phyloP scores from a whole-genome alignment of 1,140 invertebrate genomes.

The Euglossa dilemma region DNA sequence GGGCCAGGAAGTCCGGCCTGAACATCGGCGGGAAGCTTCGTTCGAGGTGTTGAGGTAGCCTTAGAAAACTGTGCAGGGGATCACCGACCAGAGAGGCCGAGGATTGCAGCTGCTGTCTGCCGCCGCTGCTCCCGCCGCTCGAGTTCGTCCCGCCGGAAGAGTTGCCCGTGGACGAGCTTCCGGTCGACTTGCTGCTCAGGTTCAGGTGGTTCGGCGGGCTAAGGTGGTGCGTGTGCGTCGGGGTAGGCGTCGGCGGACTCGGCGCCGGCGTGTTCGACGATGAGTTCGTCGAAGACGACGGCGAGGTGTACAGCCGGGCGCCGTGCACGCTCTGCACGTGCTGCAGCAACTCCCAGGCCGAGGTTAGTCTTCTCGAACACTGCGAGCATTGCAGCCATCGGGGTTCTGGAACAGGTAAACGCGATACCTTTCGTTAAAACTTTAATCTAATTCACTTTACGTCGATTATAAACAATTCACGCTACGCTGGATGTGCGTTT shows the following conservation, averaged over 20 bases:
- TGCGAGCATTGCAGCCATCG: constrained; percentile 96
- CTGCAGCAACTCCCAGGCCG: constrained; percentile 96
- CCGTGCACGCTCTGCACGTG: constrained; percentile 97
- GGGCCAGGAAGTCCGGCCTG: constrained; percentile 80
- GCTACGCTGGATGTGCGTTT: too few species aligned
- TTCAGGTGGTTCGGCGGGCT: constrained; percentile 81
- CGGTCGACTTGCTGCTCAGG: constrained; percentile 79
- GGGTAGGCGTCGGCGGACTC: constrained; percentile 79
- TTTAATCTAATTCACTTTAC: neutral
- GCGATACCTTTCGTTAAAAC: neutral
- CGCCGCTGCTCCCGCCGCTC: constrained; percentile 76
- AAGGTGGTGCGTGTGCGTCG: constrained; percentile 77
- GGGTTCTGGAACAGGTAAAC: constrained; percentile 92
- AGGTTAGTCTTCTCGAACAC: constrained; percentile 93
- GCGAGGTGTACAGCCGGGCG: constrained; percentile 94
- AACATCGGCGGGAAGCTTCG: constrained; percentile 81
- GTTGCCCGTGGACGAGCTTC: constrained; percentile 78
- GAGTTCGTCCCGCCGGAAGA: constrained; percentile 76
- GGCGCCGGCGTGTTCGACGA: constrained; percentile 80
- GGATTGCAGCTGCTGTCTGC: constrained; percentile 80
- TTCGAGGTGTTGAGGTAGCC: constrained; percentile 79
- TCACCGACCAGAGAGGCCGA: constrained; percentile 83
- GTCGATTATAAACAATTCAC: too few species aligned
- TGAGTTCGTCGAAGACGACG: constrained; percentile 78
- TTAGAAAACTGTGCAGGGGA: constrained; percentile 81